Evolutionary conservation across 1,140 invertebrate species (phyloP).

Genomic region (Schlechtendalia chinensis): DNA sequence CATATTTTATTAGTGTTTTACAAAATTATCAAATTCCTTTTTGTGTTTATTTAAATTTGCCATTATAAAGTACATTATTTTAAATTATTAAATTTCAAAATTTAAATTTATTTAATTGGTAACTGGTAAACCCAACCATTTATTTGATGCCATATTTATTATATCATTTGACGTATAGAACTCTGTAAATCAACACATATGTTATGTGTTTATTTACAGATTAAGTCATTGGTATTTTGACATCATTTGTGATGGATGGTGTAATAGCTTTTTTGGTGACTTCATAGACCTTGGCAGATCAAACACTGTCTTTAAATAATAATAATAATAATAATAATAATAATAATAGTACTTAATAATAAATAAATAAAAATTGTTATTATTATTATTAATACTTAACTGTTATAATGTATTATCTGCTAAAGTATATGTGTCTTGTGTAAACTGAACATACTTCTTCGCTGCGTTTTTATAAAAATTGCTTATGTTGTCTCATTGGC

Average conservation of each 20-base stretch:
- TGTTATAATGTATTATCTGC: slow-evolving; percentile 30
- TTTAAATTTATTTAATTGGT: slow-evolving; percentile 12
- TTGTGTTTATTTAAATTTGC: no score
- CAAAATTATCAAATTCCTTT: no score
- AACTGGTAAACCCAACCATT: slow-evolving; percentile 26
- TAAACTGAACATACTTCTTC: slow-evolving; percentile 42
- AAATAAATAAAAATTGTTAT: not conserved
- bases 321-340: slow-evolving; percentile 17
- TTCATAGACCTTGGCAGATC: slow-evolving; percentile 37
- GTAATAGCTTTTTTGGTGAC: slow-evolving; percentile 21
- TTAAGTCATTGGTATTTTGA: slow-evolving; percentile 28
- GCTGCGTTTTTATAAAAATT: slow-evolving; percentile 10
- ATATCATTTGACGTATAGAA: slow-evolving; percentile 11
- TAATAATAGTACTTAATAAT: not conserved
- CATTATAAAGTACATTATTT: not conserved
- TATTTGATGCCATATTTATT: slow-evolving; percentile 38
- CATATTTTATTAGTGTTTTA: no score
- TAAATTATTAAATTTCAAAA: not conserved
- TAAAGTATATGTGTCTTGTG: slow-evolving; percentile 36
- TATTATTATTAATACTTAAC: slow-evolving; percentile 8
- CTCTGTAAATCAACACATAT: not conserved
- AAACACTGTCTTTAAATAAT: not conserved
- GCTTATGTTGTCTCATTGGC: slow-evolving; percentile 44
- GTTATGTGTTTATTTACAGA: slow-evolving; percentile 31
- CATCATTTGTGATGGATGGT: slow-evolving; percentile 45